Evolutionary conservation across 2,797 vertebrate genomes (phyloP).

Genomic region (Ctenopoma kingsleyae): DNA sequence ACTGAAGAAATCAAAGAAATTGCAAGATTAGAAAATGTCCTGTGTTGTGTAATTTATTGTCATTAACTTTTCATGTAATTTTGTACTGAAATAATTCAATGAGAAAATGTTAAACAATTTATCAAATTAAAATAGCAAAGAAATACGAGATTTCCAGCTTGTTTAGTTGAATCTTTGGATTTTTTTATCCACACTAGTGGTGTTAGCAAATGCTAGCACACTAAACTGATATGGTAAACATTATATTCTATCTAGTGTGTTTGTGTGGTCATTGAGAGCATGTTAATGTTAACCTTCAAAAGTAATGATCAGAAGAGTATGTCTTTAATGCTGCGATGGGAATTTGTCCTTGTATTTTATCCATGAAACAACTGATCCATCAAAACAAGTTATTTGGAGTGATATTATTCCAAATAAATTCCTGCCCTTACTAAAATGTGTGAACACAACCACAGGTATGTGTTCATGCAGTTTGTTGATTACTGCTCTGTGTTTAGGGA

Average conservation of each 20-base stretch:
- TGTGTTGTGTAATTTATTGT: too few species aligned
- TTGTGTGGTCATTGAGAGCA: neutral
- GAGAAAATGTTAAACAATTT: neutral
- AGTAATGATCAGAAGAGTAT: too few species aligned
- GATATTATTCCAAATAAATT: neutral
- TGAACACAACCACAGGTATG: neutral
- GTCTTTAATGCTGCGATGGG: too few species aligned
- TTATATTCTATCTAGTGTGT: neutral
- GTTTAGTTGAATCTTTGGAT: neutral
- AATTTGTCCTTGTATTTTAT: too few species aligned
- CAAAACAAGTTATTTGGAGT: neutral
- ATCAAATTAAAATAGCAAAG: neutral
- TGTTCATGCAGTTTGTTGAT: constrained; percentile 3
- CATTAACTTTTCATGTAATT: too few species aligned
- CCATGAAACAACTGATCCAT: too few species aligned
- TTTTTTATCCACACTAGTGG: neutral
- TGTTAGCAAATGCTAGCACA: neutral
- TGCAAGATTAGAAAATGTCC: constrained; percentile 23
- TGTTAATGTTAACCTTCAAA: neutral
- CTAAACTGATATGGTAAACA: neutral
- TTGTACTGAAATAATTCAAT: too few species aligned
- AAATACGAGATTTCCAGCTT: neutral
- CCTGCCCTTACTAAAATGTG: constrained; percentile 7
- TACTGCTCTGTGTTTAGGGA: constrained; percentile 35
- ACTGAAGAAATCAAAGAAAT: constrained; percentile 4